Evolutionary conservation across 2,113 vertebrate species (phyloP).

Genomic region (Dunckerocampus dactyliophorus): DNA sequence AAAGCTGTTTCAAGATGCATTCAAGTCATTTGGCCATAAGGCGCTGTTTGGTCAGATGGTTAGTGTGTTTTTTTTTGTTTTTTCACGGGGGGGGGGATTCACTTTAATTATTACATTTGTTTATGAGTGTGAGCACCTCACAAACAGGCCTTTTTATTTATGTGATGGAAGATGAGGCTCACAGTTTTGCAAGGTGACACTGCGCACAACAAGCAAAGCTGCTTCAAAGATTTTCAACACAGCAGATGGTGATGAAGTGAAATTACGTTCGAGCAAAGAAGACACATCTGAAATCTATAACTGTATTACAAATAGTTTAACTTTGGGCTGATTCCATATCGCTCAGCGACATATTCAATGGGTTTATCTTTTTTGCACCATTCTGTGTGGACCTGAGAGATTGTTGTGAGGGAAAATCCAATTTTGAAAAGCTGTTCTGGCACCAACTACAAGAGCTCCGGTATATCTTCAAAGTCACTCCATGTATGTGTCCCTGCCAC

Average conservation of each 20-base stretch:
- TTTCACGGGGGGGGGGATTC: not conserved
- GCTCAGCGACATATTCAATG: not conserved
- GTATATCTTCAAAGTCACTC: too few relatives aligned
- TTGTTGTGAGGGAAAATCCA: too few relatives aligned
- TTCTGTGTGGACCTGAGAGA: too few relatives aligned
- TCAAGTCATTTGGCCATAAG: constrained; percentile 9
- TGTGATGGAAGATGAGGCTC: constrained; percentile 5
- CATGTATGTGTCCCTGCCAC: too few relatives aligned
- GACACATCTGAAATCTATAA: not conserved
- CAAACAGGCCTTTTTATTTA: constrained; percentile 2
- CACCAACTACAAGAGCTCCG: too few relatives aligned
- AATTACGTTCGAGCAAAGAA: not conserved
- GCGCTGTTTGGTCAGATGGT: constrained; percentile 12
- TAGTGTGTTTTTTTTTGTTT: constrained; percentile 15
- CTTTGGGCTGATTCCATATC: not conserved
- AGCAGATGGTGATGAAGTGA: not conserved
- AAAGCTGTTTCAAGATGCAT: constrained; percentile 13
- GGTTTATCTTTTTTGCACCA: not conserved
- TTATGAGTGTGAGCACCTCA: constrained; percentile 7
- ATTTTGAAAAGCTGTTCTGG: too few relatives aligned
- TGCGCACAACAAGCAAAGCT: not conserved
- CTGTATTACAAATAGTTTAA: not conserved
- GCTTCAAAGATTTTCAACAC: not conserved
- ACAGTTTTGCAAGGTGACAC: not conserved
- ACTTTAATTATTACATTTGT: constrained; percentile 16